Conservation (phyloP, 2,113 vertebrate species). For the Theristicus caerulescens region DNA sequence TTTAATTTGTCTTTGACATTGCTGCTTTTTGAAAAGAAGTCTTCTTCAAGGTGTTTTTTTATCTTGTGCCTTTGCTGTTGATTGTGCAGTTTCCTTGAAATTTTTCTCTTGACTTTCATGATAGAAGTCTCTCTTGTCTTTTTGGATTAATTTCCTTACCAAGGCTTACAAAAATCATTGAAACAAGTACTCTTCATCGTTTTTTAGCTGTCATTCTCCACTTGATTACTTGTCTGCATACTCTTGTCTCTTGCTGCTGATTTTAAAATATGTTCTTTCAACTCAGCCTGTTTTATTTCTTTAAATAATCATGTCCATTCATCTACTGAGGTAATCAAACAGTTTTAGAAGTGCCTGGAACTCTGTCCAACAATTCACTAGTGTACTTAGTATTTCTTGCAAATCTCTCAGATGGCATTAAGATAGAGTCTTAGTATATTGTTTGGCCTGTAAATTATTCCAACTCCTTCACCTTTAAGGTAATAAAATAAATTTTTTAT, state of each 20-base stretch:
- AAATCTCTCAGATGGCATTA: not conserved
- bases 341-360: not conserved
- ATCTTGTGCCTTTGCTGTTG: not conserved
- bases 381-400: not conserved
- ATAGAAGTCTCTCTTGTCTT: not conserved
- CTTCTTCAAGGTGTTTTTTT: not conserved
- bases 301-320: not conserved
- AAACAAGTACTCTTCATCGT: not conserved
- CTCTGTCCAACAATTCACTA: not conserved
- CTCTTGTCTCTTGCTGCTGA: not conserved
- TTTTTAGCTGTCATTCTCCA: not conserved
- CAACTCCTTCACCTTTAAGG: not conserved
- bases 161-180: not conserved
- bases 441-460: not conserved
- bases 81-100: not conserved
- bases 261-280: not conserved
- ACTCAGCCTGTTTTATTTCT: not conserved
- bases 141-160: not conserved
- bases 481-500: not conserved
- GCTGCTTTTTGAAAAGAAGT: not conserved
- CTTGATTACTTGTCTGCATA: not conserved
- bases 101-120: not conserved
- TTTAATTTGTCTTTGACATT: not conserved
- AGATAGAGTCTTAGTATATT: not conserved
- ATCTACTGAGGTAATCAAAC: not conserved